Percentiles rank a stretch among this genome's conserved stretches.
These are phyloP conservation scores for Pentamera pediparva DNA, from an alignment of 53 echinoderm and acorn worm genomes.

Conservation along the genomic window DNA sequence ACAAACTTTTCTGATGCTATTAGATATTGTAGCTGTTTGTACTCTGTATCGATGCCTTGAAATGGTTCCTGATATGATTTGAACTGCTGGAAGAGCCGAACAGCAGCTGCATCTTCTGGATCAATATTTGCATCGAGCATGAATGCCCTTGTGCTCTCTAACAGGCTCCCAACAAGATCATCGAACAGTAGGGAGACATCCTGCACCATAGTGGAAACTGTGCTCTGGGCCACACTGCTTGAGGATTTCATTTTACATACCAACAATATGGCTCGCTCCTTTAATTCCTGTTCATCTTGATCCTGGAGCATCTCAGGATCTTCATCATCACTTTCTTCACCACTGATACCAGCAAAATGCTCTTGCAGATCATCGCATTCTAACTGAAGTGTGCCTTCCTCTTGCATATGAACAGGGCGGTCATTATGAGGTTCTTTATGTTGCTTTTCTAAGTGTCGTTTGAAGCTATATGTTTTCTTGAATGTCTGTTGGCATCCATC, in stretches of 20 bases:
- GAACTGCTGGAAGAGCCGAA: neutral
- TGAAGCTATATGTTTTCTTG: neutral
- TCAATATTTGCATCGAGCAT: neutral
- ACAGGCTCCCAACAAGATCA: neutral
- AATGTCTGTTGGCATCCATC: neutral
- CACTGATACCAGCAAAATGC: neutral
- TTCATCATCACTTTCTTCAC: neutral
- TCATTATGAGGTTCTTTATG: neutral
- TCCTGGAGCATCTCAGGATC: neutral
- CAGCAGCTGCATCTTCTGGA: neutral
- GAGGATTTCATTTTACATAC: neutral
- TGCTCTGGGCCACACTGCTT: neutral
- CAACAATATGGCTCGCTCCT: neutral
- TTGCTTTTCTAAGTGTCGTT: neutral
- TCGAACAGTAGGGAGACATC: neutral
- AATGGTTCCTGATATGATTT: neutral
- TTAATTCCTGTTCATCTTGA: neutral
- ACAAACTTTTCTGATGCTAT: neutral
- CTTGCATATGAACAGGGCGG: neutral
- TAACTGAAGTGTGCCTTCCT: too few species aligned
- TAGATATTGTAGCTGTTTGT: neutral
- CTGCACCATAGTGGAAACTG: neutral
- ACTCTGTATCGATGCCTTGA: neutral
- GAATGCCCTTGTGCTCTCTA: neutral
- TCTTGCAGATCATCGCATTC: neutral